Evolutionary conservation across 2,797 vertebrate species (phyloP).

Genomic region (Orientallactaga sibirica): DNA sequence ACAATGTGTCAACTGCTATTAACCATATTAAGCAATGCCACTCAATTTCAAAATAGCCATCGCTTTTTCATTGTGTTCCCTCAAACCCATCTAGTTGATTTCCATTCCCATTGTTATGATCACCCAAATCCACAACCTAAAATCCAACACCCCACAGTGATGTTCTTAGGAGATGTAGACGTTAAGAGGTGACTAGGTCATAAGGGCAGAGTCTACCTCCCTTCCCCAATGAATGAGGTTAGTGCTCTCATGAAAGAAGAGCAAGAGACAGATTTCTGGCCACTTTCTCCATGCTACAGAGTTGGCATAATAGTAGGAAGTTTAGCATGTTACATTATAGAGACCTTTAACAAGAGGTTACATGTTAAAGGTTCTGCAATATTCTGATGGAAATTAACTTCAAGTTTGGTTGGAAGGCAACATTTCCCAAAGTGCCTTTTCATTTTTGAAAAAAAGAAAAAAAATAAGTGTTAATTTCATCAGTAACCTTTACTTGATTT

Average conservation of each 20-base stretch:
- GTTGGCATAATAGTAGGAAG: not conserved
- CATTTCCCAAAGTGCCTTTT: not conserved
- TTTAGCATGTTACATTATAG: not conserved
- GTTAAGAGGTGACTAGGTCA: not conserved
- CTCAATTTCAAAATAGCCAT: not conserved
- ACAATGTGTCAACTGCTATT: not conserved
- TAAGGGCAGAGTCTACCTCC: too few species aligned
- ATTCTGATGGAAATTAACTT: not conserved
- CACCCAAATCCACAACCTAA: not conserved
- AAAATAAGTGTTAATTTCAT: slow-evolving; percentile 5
- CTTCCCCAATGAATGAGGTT: not conserved
- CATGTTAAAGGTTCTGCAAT: not conserved
- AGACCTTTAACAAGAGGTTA: not conserved
- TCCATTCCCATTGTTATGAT: not conserved
- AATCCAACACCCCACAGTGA: not conserved
- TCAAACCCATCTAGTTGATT: not conserved
- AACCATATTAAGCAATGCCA: not conserved
- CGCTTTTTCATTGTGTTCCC: not conserved
- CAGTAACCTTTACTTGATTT: not conserved
- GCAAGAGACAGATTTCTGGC: not conserved
- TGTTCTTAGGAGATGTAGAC: not conserved
- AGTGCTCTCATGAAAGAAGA: not conserved
- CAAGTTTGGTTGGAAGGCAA: not conserved
- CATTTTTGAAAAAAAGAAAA: not conserved
- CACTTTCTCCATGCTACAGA: not conserved